These are phyloP conservation scores for Amiota minor DNA, from an alignment of 2,888 invertebrate species.

Conservation along the genomic window DNA sequence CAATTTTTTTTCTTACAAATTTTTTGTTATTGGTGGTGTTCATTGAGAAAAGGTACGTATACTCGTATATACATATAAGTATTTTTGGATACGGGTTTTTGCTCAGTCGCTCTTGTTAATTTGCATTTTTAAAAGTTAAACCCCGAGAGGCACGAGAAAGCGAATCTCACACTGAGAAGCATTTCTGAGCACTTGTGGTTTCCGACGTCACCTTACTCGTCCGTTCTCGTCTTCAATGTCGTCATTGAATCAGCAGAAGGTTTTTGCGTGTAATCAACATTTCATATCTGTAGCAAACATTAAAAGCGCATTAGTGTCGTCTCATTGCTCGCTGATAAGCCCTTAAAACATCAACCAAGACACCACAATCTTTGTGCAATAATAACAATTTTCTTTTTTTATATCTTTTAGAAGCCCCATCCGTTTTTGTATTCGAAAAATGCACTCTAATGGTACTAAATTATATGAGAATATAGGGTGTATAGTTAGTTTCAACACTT, in stretches of 20 bases:
- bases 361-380: constrained; percentile 40
- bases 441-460: too few species aligned
- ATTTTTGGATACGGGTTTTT: constrained; percentile 20
- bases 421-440: too few species aligned
- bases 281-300: constrained; percentile 73
- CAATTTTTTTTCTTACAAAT: not conserved
- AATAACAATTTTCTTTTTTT: constrained; percentile 26
- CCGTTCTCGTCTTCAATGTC: too few species aligned
- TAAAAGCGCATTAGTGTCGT: constrained; percentile 74
- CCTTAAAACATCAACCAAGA: constrained; percentile 7
- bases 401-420: too few species aligned
- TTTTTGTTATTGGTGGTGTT: constrained; percentile 17
- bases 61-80: not conserved
- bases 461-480: too few species aligned
- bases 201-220: too few species aligned
- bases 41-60: constrained; percentile 20
- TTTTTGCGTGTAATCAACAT: constrained; percentile 67
- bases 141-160: constrained; percentile 11
- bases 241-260: constrained; percentile 8
- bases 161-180: not conserved
- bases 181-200: not conserved
- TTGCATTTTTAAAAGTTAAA: constrained; percentile 51
- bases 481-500: constrained; percentile 67
- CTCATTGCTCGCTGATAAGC: constrained; percentile 61
- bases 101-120: constrained; percentile 42